Base-by-base conservation (phyloP, 30 jellyfish, hydroid and myxozoan genomes). In the Mastigias papua region DNA sequence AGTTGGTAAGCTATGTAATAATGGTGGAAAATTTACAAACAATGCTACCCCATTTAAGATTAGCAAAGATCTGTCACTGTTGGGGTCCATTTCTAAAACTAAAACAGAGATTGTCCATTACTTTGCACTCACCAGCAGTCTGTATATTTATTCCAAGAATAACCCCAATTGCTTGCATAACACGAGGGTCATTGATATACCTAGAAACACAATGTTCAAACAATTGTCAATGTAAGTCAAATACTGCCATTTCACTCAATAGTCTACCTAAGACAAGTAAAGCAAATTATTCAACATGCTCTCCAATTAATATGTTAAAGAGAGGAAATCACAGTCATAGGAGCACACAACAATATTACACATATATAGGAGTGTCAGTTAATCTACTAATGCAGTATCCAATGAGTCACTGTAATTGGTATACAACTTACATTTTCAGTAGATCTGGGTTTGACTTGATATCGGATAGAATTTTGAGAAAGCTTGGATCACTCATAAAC, bases 161-260 rank as follows among this genome's bases (percentile, higher is more conserved):
- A 19, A 95, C 98, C 71, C 99, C 93, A 33, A 95, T 78, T 23
- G 93, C 97, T 58, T 86, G 96, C 99, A 95, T 90, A 29, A 95
- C 93, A 33, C 99, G 92, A 33, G 70, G 98, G 76, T 95, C 99
- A 69, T 86, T 80, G 42, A 96, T 86, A 49, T 91, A 87, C 96
- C 99, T 95, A 49, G 28, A 87, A 51, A 51, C 17, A 2, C 25
- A 51, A 5, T 51, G 11, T 3, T 37, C n/a, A 37, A 37, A 37
- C 6, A 37, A 6, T 37, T 37, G 11, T 37, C 6, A 37, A 37
- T 3, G 10, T 37, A 6, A 3, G 11, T 37, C 6, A 11, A 37
- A 37, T 3, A 37, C 54, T 37, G 10, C 54, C 54, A 37, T 37
- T 37, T 37, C 54, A 3, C 11, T 37, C 54, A 37, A 6, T 3